phyloP scores from a whole-genome alignment of 2,113 vertebrate species.

The Leptodactylus fuscus region DNA sequence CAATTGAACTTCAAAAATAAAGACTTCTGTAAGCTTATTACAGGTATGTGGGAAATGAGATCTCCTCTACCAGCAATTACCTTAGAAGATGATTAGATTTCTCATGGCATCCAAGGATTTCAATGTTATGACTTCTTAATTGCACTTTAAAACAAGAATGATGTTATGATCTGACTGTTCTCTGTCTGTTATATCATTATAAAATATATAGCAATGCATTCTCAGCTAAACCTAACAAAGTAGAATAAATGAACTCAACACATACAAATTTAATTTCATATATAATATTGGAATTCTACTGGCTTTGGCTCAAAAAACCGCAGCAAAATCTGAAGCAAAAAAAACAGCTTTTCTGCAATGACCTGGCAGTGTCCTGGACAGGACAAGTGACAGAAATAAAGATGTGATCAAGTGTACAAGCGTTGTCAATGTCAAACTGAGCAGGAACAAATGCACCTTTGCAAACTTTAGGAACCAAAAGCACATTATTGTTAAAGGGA shows the following conservation, averaged over 20 bases:
- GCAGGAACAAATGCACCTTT: too few relatives aligned
- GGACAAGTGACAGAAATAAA: too few relatives aligned
- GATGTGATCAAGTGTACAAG: too few relatives aligned
- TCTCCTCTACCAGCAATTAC: conserved; percentile 62
- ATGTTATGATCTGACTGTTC: conserved; percentile 64
- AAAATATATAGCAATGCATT: conserved; percentile 34
- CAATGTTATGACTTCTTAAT: conserved; percentile 72
- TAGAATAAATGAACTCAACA: background rate
- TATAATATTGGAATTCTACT: too few relatives aligned
- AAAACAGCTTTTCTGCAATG: too few relatives aligned
- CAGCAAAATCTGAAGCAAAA: too few relatives aligned
- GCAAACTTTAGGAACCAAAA: too few relatives aligned
- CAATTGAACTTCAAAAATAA: conserved; percentile 49
- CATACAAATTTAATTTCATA: background rate
- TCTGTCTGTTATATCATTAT: conserved; percentile 66
- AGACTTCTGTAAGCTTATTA: conserved; percentile 59
- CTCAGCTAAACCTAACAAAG: background rate
- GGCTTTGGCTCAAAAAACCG: too few relatives aligned
- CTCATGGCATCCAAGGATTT: conserved; percentile 63
- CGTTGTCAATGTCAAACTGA: too few relatives aligned
- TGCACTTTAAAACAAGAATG: conserved; percentile 66
- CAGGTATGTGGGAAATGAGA: conserved; percentile 57
- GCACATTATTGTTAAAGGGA: too few relatives aligned
- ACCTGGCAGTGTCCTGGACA: too few relatives aligned
- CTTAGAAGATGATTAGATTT: conserved; percentile 65